phyloP scores from a whole-genome alignment of 1,140 invertebrate genomes.

The Neodiprion virginianus region DNA sequence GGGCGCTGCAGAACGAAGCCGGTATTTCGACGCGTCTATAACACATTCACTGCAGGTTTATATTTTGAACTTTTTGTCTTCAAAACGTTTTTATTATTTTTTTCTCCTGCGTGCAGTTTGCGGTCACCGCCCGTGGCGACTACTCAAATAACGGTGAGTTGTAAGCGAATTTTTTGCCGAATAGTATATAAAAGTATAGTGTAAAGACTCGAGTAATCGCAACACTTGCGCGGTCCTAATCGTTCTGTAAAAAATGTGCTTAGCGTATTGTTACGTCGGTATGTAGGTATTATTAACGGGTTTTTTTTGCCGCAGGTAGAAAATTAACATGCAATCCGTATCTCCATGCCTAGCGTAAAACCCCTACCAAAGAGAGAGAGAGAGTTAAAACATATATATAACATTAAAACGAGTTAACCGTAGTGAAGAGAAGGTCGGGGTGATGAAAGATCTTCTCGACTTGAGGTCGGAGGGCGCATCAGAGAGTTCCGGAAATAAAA shows the following conservation, averaged over 20 bases:
- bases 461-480: neutral
- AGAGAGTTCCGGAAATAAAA: conserved; percentile 2
- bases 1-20: neutral
- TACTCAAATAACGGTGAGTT: neutral
- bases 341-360: no score
- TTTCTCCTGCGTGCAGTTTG: neutral
- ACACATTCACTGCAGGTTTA: neutral
- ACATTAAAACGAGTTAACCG: no score
- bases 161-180: neutral
- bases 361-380: no score
- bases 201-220: neutral
- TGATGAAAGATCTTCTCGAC: neutral
- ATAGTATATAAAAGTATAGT: neutral
- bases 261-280: neutral
- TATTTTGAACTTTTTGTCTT: neutral
- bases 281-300: no score
- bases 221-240: neutral
- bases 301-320: no score
- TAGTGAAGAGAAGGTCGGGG: neutral
- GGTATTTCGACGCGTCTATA: neutral
- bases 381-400: no score
- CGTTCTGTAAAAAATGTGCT: neutral
- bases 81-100: neutral
- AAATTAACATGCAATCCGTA: no score
- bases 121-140: neutral